phyloP scores from a whole-genome alignment of 2,888 invertebrate species.

The Lottia gigantea region DNA sequence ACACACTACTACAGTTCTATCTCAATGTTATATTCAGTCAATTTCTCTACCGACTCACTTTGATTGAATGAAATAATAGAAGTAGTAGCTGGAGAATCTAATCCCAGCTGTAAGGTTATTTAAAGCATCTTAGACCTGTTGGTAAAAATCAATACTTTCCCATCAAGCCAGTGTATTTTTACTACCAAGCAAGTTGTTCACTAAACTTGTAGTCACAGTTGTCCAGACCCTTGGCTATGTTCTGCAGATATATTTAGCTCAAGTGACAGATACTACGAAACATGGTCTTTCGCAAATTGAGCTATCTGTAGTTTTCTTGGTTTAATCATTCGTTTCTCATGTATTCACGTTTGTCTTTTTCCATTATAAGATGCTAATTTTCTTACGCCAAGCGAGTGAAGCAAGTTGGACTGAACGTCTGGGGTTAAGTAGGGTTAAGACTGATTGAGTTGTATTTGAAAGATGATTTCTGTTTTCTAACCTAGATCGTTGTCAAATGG shows the following conservation, averaged over 20 bases:
- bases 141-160: constrained; percentile 2
- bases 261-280: background rate
- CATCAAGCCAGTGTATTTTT: constrained; percentile 7
- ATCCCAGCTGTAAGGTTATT: constrained; percentile 4
- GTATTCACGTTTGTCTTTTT: background rate
- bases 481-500: no score
- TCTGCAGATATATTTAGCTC: no score
- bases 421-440: background rate
- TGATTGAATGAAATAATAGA: no score
- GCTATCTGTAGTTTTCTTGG: background rate
- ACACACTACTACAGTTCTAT: no score
- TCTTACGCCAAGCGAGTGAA: background rate
- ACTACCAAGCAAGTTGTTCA: background rate
- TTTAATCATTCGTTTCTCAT: background rate
- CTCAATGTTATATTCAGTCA: no score
- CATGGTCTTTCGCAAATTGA: constrained; percentile 7
- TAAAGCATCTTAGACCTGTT: background rate
- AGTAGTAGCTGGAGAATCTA: background rate
- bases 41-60: no score
- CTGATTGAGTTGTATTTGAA: no score
- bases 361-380: constrained; percentile 7
- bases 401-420: background rate
- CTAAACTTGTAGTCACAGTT: background rate
- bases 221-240: no score
- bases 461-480: no score